A percentile compares a stretch with the other conserved stretches of the same genome.
Conservation (phyloP, 2,113 vertebrate species). For the Pituophis catenifer region DNA sequence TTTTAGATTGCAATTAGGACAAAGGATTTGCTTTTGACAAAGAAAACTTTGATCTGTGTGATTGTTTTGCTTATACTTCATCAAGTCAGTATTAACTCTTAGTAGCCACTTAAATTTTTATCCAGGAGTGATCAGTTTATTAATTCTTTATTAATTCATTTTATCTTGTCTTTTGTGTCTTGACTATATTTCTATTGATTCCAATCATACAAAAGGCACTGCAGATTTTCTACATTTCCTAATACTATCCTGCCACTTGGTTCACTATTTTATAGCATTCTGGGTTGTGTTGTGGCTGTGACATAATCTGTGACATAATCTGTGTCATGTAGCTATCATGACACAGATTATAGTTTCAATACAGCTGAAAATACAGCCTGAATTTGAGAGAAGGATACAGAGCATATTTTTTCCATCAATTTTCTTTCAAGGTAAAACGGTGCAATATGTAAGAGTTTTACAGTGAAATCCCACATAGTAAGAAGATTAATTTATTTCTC, state of each 20-base stretch:
- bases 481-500: neutral
- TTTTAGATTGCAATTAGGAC: neutral
- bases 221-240: neutral
- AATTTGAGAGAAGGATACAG: neutral
- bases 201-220: neutral
- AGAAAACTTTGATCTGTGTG: neutral
- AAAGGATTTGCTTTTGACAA: neutral
- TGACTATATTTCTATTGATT: neutral
- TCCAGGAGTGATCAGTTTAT: neutral
- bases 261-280: neutral
- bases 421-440: neutral
- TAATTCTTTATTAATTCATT: neutral
- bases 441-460: neutral
- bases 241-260: neutral
- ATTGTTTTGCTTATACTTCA: neutral
- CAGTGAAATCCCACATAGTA: neutral
- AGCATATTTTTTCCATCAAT: neutral
- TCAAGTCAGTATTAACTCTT: neutral
- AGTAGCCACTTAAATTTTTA: neutral
- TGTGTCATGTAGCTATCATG: neutral
- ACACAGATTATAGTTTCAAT: neutral
- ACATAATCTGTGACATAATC: no score
- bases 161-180: neutral
- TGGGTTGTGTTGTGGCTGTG: neutral
- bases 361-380: neutral